Percentiles rank a stretch among this genome's conserved stretches.
Evolutionary conservation across 2,113 vertebrate genomes (phyloP).

Genomic region (Hipposideros armiger): DNA sequence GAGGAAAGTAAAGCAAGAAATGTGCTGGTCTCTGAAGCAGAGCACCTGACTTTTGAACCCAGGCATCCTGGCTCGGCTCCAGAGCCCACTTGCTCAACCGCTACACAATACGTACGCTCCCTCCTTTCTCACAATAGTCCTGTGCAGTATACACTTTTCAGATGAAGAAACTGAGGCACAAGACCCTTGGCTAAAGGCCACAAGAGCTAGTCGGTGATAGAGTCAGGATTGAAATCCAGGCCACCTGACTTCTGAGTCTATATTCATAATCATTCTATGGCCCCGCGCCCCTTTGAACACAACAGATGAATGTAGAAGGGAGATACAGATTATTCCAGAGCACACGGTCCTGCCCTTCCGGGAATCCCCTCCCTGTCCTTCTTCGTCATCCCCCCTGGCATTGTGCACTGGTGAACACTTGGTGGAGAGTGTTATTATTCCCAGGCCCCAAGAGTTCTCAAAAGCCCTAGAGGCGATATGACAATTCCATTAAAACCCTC

Average conservation of each 20-base stretch:
- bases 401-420: neutral
- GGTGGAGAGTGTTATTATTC: neutral
- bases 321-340: neutral
- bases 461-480: neutral
- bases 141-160: neutral
- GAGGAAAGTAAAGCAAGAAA: neutral
- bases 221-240: neutral
- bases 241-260: neutral
- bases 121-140: neutral
- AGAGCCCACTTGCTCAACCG: neutral
- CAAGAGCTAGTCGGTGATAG: neutral
- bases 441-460: neutral
- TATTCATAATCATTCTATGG: neutral
- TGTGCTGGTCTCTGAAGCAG: neutral
- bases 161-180: neutral
- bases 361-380: neutral
- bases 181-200: neutral
- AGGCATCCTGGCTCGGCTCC: neutral
- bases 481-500: neutral
- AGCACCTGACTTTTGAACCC: neutral
- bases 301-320: neutral
- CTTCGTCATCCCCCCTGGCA: neutral
- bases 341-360: neutral
- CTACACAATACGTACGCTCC: fast-evolving
- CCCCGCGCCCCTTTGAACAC: neutral